phyloP scores from a whole-genome alignment of 1,140 invertebrate genomes.

The Macrobrachium rosenbergii region DNA sequence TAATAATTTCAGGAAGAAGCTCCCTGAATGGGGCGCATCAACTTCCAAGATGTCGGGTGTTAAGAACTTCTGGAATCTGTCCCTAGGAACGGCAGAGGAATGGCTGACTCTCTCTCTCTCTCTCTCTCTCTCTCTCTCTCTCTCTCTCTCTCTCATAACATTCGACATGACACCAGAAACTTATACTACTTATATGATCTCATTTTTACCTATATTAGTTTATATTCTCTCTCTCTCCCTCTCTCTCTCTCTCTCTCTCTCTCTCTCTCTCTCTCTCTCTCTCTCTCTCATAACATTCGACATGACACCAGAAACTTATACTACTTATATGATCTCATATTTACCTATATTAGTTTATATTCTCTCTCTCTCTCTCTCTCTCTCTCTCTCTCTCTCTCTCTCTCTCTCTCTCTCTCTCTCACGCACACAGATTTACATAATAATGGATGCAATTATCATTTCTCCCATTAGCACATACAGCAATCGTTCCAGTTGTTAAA shows the following conservation, averaged over 20 bases:
- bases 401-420: neutral
- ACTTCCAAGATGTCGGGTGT: no score
- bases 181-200: no score
- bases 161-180: neutral
- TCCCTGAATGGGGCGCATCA: no score
- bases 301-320: neutral
- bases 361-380: conserved; percentile 25
- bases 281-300: neutral
- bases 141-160: neutral
- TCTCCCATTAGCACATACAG: neutral
- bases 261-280: neutral
- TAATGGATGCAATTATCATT: neutral
- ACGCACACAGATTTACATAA: neutral
- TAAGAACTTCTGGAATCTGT: no score
- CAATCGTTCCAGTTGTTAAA: no score
- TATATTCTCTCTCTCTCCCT: conserved; percentile 29
- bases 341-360: no score
- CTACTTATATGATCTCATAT: no score
- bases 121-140: neutral
- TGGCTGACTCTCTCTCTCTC: neutral
- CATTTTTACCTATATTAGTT: no score
- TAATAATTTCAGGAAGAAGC: no score
- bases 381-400: conserved; percentile 25
- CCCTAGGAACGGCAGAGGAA: neutral
- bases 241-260: conserved; percentile 23